These are phyloP conservation scores for Lophotis ruficrista DNA, from an alignment of 2,113 vertebrate genomes.

Conservation along the genomic window DNA sequence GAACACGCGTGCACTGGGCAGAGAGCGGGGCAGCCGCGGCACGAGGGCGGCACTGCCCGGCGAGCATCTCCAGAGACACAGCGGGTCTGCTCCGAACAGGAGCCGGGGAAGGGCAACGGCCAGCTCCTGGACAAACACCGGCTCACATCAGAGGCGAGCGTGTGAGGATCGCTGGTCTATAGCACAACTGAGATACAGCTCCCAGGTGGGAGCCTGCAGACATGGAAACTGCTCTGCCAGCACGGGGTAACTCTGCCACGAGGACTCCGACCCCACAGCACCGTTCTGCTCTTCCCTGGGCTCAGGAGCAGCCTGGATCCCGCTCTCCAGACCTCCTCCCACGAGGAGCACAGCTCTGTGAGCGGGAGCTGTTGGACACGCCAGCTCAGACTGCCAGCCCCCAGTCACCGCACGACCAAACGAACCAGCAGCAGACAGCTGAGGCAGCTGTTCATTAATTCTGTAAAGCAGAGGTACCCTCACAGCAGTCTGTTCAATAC, in stretches of 20 bases:
- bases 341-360: rapidly evolving
- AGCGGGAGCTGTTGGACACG: background rate
- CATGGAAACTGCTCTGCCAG: rapidly evolving
- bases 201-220: background rate
- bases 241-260: rapidly evolving
- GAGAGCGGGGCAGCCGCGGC: rapidly evolving
- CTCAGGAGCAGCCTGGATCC: rapidly evolving
- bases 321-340: background rate
- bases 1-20: rapidly evolving
- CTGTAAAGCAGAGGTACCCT: background rate
- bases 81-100: background rate
- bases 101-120: background rate
- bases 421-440: background rate
- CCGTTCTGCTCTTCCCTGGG: rapidly evolving
- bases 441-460: rapidly evolving
- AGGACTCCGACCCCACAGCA: rapidly evolving
- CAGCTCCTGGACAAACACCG: rapidly evolving
- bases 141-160: rapidly evolving
- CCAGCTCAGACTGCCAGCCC: too few relatives aligned
- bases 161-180: rapidly evolving
- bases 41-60: rapidly evolving
- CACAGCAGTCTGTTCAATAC: rapidly evolving
- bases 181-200: rapidly evolving
- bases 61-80: rapidly evolving
- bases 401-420: rapidly evolving